Evolutionary conservation across 2,888 invertebrate genomes (phyloP).

Genomic region (Caenorhabditis sp.): DNA sequence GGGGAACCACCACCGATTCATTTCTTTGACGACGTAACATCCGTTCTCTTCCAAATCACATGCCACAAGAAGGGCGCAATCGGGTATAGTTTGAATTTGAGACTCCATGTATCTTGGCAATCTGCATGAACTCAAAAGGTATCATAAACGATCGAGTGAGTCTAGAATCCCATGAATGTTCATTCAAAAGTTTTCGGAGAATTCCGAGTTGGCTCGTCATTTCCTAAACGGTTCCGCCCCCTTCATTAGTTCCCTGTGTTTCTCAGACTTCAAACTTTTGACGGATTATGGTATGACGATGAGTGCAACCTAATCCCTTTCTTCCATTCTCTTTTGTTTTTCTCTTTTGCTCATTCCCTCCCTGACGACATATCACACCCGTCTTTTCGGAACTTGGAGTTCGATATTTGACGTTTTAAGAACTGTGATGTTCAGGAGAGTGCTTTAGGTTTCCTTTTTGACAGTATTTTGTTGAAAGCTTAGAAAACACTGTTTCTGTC

Average conservation of each 20-base stretch:
- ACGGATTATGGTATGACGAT: constrained; percentile 42
- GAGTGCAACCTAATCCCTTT: constrained; percentile 40
- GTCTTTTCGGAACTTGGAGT: constrained; percentile 7
- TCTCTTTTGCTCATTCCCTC: constrained; percentile 15
- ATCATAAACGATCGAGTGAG: too few species aligned
- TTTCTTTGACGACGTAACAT: too few species aligned
- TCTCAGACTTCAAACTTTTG: constrained; percentile 14
- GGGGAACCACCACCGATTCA: too few species aligned
- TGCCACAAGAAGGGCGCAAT: too few species aligned
- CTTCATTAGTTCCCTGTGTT: constrained; percentile 14
- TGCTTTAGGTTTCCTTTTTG: neutral
- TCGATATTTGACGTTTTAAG: neutral
- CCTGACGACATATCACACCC: constrained; percentile 23
- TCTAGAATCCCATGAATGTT: too few species aligned
- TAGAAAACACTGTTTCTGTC: too few species aligned
- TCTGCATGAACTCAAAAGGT: too few species aligned
- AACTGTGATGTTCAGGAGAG: neutral
- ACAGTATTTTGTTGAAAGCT: neutral
- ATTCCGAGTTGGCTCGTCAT: too few species aligned
- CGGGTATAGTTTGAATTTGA: neutral
- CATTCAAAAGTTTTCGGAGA: too few species aligned
- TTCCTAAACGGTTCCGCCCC: neutral
- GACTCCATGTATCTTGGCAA: constrained; percentile 3
- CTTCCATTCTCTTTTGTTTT: constrained; percentile 3
- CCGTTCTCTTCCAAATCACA: too few species aligned